Conservation (phyloP, 2,113 vertebrate genomes). For the Parus major region DNA sequence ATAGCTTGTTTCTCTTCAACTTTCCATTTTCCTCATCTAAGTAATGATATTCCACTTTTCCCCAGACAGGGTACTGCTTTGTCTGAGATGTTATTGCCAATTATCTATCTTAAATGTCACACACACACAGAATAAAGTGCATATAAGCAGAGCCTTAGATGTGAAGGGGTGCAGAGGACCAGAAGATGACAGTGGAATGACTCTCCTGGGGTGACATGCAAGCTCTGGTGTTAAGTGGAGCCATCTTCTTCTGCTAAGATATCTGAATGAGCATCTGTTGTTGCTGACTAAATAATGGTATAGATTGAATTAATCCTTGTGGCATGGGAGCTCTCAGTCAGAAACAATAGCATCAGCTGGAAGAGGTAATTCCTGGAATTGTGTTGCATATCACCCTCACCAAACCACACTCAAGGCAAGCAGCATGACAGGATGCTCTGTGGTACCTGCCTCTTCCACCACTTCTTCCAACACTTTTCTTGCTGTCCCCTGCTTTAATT, state of each 20-base stretch:
- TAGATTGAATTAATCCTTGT: slow-evolving; percentile 15
- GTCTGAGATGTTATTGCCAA: slow-evolving; percentile 18
- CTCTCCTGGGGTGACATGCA: background rate
- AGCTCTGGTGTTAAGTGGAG: background rate
- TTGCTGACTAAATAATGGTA: background rate
- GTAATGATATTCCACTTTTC: slow-evolving; percentile 20
- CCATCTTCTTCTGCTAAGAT: background rate
- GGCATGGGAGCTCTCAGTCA: background rate
- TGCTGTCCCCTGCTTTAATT: background rate
- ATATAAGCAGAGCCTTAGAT: background rate
- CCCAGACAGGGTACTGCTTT: slow-evolving; percentile 9
- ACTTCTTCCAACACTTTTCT: background rate
- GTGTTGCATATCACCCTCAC: background rate
- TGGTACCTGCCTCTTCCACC: background rate
- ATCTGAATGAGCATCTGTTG: slow-evolving; percentile 6
- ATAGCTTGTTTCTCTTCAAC: background rate
- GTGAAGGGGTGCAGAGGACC: background rate
- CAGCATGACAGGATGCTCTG: fast-evolving
- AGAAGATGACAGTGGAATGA: background rate
- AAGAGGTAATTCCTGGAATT: slow-evolving; percentile 20
- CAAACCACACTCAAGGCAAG: background rate
- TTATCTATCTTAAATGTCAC: slow-evolving; percentile 44
- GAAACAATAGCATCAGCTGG: slow-evolving; percentile 11
- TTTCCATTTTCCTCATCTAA: slow-evolving; percentile 49
- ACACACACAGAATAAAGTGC: background rate